Conservation (phyloP, 2,888 invertebrate genomes). For the Eupithecia abbreviata region DNA sequence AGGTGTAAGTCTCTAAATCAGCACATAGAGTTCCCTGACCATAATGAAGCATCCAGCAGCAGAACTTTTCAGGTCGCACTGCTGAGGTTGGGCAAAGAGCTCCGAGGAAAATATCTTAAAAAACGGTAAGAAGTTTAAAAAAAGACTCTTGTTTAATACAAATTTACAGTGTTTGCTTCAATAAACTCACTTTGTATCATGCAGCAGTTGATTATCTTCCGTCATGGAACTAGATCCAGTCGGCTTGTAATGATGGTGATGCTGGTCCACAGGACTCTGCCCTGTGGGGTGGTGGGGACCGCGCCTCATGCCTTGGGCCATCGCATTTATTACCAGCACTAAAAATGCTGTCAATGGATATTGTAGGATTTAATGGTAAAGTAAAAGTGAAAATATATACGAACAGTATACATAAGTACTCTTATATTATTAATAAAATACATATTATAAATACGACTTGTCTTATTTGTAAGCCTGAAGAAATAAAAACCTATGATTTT, state of each 20-base stretch:
- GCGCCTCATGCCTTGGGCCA: constrained; percentile 60
- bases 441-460: too few relatives aligned
- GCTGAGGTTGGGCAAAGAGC: too few relatives aligned
- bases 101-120: too few relatives aligned
- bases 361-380: background rate
- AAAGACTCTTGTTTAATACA: too few relatives aligned
- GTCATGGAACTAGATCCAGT: constrained; percentile 84
- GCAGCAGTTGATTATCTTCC: constrained; percentile 88
- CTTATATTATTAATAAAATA: too few relatives aligned
- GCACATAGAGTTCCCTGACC: background rate
- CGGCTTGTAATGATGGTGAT: constrained; percentile 85
- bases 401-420: too few relatives aligned
- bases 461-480: too few relatives aligned
- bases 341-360: constrained; percentile 60
- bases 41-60: background rate
- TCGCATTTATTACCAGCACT: constrained; percentile 57
- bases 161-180: background rate
- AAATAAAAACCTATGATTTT: too few relatives aligned
- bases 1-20: background rate
- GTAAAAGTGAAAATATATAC: too few relatives aligned
- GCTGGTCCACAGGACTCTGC: constrained; percentile 66
- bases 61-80: too few relatives aligned
- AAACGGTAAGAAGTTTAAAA: too few relatives aligned
- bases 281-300: constrained; percentile 78
- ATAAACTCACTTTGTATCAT: constrained; percentile 87